Evolutionary conservation across 2,797 vertebrate genomes (phyloP), one percentile per base, ranked within the genome.

Genomic region (Enteromius argenteus): DNA sequence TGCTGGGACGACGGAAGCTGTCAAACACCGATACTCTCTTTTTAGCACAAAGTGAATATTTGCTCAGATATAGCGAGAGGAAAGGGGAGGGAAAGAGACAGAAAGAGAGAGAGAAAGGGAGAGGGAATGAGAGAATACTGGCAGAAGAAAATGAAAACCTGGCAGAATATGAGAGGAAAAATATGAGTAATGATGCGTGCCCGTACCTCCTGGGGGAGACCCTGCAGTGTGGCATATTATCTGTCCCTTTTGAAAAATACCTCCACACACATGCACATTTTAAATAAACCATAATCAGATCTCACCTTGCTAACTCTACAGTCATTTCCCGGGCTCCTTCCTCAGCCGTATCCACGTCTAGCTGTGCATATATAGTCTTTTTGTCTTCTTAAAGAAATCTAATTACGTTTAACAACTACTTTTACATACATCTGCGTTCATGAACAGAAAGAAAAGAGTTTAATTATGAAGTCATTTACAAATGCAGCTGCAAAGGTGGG

Each of bases 21-120:
- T 74, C 86, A 84, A 81, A 87, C 73, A 79, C 42, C 49, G 73
- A 87, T 71, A 83, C 60, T 80, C 75, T 84, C 79, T 84, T 88
- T 86, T 84, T 87, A 87, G 81, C 71, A 85, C 84, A 84, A 89
- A 85, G 81, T 85, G 81, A 85, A 88, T 84, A 87, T 88, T 84
- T 88, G 81, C 75, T 87, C 85, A 86, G 80, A 85, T 84, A 84
- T 67, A 44, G 27, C 23, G 35, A 60, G 67, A 69, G 30, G 58
- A 58, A 58, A 30, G 30, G 62, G 35, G 62, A 74, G 42, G 30
- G 17, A 81, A 82, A 86, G 56, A 74, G 42, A 79, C 9, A 79
- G 60, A 68, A 32, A 75, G 27, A 32, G 21, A 60, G 74, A 39
- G 66, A 32, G 76, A 39, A 27, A 17, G 75, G 10, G 32, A 60